Evolutionary conservation across 1,140 invertebrate genomes (phyloP), one percentile per base, ranked within the genome.

Genomic region (Stenopsyche tienmushanensis): DNA sequence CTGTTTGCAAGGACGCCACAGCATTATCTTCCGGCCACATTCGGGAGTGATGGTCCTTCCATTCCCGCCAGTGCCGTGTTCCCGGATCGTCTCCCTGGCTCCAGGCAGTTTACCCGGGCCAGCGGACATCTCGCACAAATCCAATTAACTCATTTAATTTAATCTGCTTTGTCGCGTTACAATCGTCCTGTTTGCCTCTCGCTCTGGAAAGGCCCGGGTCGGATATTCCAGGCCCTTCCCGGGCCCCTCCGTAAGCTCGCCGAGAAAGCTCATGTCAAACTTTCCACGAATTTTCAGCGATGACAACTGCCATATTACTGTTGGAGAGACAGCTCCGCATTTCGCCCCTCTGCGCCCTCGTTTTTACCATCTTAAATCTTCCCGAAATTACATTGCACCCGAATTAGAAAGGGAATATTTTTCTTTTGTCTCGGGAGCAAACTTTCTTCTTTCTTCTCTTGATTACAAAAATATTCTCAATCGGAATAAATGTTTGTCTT

Each of bases 141-240:
- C 58, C 65, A 66, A 66, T 66, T 66, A 66, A 66, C 65, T 66
- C 65, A 47, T 66, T 66, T 66, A 66, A 66, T 66, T 66, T 66
- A 66, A 66, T 66, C 65, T 66, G 65, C 57, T 66, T 55, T 66
- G 57, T 54, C 57, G 50, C 57, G 57, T 65, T 44, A 60, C 44
- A 59, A 49, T 58, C 47, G 26, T 21, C 59, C 49, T 20, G 45
- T 3, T 9, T 17, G 15, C 26, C 54, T 18, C 17, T 41, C 26
- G 10, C 26, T 15, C 26, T 8, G 23, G 7, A 10, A 5, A n/a
- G n/a, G n/a, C n/a, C n/a, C 10, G 50, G 18, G 23, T 15, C 50
- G n/a, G 29, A n/a, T n/a, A n/a, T 7, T 8, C 50, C 17, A 8
- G 15, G 5, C n/a, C 1, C 8, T 5, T 53, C 17, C 23, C 21